These are phyloP conservation scores for Adrianichthys oophorus DNA, from an alignment of 2,797 vertebrate genomes.

Conservation along the genomic window DNA sequence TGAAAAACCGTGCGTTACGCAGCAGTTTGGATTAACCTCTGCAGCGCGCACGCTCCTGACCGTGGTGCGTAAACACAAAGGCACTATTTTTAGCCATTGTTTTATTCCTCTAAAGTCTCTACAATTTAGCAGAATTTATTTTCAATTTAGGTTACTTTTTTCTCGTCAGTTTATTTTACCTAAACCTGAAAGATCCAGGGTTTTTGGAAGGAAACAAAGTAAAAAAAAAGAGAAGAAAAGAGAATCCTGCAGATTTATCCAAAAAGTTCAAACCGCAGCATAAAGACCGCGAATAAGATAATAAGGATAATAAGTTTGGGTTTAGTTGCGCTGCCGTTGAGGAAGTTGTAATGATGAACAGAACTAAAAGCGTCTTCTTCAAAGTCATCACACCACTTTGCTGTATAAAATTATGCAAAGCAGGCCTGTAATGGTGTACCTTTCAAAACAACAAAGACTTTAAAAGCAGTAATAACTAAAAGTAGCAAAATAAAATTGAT, in stretches of 20 bases:
- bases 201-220: neutral
- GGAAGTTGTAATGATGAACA: conserved; percentile 40
- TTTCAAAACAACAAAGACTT: conserved; percentile 21
- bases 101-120: too few species aligned
- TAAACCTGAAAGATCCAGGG: too few species aligned
- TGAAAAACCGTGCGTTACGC: too few species aligned
- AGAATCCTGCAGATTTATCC: conserved; percentile 26
- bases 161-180: too few species aligned
- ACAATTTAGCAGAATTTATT: too few species aligned
- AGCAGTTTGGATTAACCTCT: neutral
- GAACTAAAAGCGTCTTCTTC: conserved; percentile 63
- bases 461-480: conserved; percentile 9
- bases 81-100: too few species aligned
- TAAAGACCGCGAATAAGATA: conserved; percentile 62
- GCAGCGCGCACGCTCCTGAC: too few species aligned
- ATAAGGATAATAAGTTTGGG: conserved; percentile 59
- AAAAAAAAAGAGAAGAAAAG: neutral
- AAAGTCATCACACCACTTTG: conserved; percentile 54
- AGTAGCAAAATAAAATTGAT: too few species aligned
- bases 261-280: conserved; percentile 28
- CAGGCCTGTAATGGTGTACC: conserved; percentile 34
- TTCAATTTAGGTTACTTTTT: too few species aligned
- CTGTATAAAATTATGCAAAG: conserved; percentile 56
- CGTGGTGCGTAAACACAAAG: too few species aligned
- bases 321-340: conserved; percentile 51